Percentiles rank a stretch among this genome's conserved stretches.
phyloP scores from a whole-genome alignment of 2,888 invertebrate genomes.

The Eutolmus rufibarbis region DNA sequence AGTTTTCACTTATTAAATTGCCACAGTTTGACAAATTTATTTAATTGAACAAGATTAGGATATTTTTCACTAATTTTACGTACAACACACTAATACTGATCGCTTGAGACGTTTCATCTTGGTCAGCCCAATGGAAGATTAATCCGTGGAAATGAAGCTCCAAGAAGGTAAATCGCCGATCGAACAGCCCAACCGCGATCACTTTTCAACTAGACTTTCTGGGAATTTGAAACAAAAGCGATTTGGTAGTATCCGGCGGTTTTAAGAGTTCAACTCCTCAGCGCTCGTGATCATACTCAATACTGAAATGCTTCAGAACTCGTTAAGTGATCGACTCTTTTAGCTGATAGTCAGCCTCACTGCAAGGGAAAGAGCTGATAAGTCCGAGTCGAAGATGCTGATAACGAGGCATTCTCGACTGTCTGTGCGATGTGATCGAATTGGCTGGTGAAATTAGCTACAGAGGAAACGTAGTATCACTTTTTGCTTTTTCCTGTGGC shows the following conservation, averaged over 20 bases:
- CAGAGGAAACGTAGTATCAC: neutral
- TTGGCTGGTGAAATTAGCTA: neutral
- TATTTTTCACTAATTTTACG: slow-evolving; percentile 49
- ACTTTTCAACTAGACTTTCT: neutral
- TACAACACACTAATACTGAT: slow-evolving; percentile 59
- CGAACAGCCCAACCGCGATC: neutral
- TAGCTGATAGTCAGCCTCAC: neutral
- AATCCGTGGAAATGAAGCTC: neutral
- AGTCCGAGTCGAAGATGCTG: slow-evolving; percentile 13
- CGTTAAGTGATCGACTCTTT: neutral
- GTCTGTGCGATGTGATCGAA: neutral
- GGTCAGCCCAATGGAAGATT: neutral
- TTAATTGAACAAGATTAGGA: neutral
- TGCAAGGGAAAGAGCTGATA: slow-evolving; percentile 25
- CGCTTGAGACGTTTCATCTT: slow-evolving; percentile 55
- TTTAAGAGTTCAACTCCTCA: neutral
- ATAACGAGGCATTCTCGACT: slow-evolving; percentile 5
- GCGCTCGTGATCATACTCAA: slow-evolving; percentile 26
- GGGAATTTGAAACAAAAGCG: neutral
- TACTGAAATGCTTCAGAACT: slow-evolving; percentile 1
- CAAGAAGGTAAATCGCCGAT: neutral
- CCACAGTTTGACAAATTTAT: neutral
- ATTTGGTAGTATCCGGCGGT: neutral
- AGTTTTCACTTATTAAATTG: neutral
- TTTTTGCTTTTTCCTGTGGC: neutral